Evolutionary conservation across 2,888 invertebrate species (phyloP).

Genomic region (Drosophila robusta): DNA sequence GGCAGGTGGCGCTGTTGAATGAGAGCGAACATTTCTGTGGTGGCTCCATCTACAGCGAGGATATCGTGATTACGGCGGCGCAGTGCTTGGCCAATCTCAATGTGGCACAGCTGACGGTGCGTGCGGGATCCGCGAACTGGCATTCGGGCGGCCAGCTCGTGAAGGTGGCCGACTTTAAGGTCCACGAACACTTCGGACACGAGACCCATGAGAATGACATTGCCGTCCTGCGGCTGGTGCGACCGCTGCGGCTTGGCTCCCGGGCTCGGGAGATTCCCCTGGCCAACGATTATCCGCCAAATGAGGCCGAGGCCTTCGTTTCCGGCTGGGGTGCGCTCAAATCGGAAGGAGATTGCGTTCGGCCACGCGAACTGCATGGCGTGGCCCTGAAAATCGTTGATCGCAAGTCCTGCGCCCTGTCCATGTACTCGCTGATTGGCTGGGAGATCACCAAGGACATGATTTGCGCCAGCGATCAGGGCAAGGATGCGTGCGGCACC

Average conservation of each 20-base stretch:
- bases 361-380: background rate
- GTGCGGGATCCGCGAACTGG: conserved; percentile 17
- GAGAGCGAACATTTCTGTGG: conserved; percentile 11
- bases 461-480: conserved; percentile 24
- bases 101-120: conserved; percentile 8
- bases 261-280: background rate
- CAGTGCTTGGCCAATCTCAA: background rate
- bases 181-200: background rate
- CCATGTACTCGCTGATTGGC: conserved; percentile 8
- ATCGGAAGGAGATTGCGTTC: background rate
- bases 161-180: conserved; percentile 5
- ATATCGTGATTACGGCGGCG: conserved; percentile 28
- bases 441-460: conserved; percentile 23
- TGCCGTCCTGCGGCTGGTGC: background rate
- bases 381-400: conserved; percentile 2
- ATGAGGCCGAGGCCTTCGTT: conserved; percentile 1
- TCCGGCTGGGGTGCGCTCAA: conserved; percentile 23
- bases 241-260: background rate
- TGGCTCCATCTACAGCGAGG: conserved; percentile 6
- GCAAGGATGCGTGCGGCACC: conserved; percentile 1
- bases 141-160: conserved; percentile 16
- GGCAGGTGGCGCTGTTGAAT: conserved; percentile 12
- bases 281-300: background rate
- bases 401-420: background rate
- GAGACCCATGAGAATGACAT: conserved; percentile 20